Base-by-base conservation (phyloP, 2,888 invertebrate genomes). In the Sepioteuthis lessoniana region DNA sequence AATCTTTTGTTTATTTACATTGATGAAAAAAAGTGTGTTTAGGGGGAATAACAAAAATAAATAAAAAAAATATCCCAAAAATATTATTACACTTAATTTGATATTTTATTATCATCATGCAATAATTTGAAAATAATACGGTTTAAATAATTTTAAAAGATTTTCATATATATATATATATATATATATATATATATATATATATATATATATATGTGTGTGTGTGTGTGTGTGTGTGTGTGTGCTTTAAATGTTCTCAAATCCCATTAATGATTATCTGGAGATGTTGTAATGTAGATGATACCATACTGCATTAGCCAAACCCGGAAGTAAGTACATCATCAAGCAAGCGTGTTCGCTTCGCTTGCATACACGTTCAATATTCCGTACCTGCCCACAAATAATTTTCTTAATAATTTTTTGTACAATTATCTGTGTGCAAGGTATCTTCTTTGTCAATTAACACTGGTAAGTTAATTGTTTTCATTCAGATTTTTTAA, bases 301-400 rank as follows among this genome's bases (percentile, higher is more conserved):
- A 35, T 76, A 76, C 76, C n/a, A 76, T n/a, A 76, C 76, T n/a
- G n/a, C n/a, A 35, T 76, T 16, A n/a, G n/a, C n/a, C 16, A n/a
- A 76, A 76, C n/a, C 76, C 76, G 76, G 76, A 76, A 76, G 76
- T 76, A 76, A 76, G 76, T n/a, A 76, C n/a, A n/a, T 76, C 55
- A 55, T 28, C n/a, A 76, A 35, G 76, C 76, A 76, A 76, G 76
- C n/a, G 76, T 76, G 76, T 76, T 76, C 76, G 76, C 76, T 76
- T 76, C 76, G 76, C 76, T 76, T 76, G n/a, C n/a, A 25, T n/a
- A 16, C n/a, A n/a, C 76, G 55, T 76, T 60, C 60, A 10, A 60
- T 31, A 60, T 28, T 76, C 13, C 76, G n/a, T 76, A 35, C 76
- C 10, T 76, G n/a, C n/a, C 3, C 8, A 35, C 76, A 25, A 76